A percentile compares a stretch with the other conserved stretches of the same genome.
Evolutionary conservation across 1,140 invertebrate species (phyloP).

Genomic region (Apis dorsata): DNA sequence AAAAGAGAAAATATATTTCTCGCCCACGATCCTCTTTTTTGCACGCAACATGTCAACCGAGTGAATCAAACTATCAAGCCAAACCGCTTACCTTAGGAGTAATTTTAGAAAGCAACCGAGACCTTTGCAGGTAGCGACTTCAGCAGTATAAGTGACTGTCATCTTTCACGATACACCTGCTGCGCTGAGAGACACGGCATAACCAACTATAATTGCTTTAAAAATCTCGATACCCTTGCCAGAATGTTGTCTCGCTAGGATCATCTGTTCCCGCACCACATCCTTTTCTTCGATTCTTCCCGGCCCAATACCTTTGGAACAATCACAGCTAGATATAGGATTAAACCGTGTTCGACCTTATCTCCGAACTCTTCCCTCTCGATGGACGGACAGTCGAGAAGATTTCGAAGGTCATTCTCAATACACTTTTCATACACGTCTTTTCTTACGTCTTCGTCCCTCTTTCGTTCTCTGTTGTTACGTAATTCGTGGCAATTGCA

Average conservation of each 20-base stretch:
- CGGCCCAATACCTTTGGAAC: not conserved
- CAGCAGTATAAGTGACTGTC: constrained; percentile 93
- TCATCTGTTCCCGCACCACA: constrained; percentile 2
- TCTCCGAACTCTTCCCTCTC: constrained; percentile 17
- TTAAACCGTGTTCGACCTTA: constrained; percentile 35
- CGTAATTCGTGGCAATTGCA: constrained; percentile 17
- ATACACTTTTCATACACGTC: not conserved
- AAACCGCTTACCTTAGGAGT: constrained; percentile 83
- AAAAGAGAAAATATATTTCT: not conserved
- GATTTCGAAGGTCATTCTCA: constrained; percentile 44
- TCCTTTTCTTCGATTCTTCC: not conserved
- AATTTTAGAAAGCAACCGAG: constrained; percentile 93
- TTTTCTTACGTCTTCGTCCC: not conserved
- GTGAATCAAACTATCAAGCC: not conserved
- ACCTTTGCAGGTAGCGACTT: constrained; percentile 92
- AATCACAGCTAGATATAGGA: not conserved
- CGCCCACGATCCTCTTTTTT: not conserved
- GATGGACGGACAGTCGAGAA: constrained; percentile 11
- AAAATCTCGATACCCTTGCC: not conserved
- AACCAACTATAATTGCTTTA: constrained; percentile 7
- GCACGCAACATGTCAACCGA: no score
- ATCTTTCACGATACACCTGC: constrained; percentile 77
- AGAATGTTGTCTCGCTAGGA: not conserved
- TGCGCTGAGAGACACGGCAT: not conserved
- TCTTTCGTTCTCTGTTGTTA: not conserved